Base-by-base conservation (phyloP, 2,888 invertebrate genomes). In the Parnassius glacialis region DNA sequence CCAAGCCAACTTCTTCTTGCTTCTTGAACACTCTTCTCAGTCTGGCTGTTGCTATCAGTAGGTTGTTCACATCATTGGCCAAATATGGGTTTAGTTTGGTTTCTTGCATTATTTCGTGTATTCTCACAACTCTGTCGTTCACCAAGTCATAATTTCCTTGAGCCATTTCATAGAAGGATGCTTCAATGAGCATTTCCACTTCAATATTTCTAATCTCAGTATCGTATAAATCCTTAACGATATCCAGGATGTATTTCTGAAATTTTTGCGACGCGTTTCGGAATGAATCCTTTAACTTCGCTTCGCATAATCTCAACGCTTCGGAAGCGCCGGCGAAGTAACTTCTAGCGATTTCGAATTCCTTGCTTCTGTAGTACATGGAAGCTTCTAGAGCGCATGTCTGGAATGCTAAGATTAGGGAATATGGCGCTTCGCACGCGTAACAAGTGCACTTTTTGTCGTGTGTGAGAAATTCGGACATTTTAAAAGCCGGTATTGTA, bases 21-120 rank as follows among this genome's bases (percentile, higher is more conserved):
- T 72, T 75, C 10, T 68, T 76, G 0, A 66, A 61, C 0, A 64
- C 52, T 41, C 73, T 76, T 1, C 83, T 73, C 1, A 85, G 11
- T 42, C 70, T 70, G 0, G 85, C 84, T 0, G 84, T 78, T 0
- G 85, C 75, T 0, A 77, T 69, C 71, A 84, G 76, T 3, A 88
- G 56, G 72, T 90, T 90, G 61, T 79, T 63, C 0, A 89, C 67
- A 3, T 90, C 88, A 7, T 79, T 84, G 0, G 42, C 68, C 34
- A 83, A 50, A 67, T 87, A 84, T 0, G 16, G 16, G 58, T 81
- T 72, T 0, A 72, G 34, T 0, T 48, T 20, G 0, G 68, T 60
- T 9, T 83, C 83, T 34, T 80, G 69, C 1, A 80, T 44, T 0
- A 83, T 73, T 48, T 88, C 88, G 11, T 85, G 78, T 13, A 90